Evolutionary conservation across 2,888 invertebrate species (phyloP), one percentile per base, ranked within the genome.

Genomic region (Sphaerophoria taeniata): DNA sequence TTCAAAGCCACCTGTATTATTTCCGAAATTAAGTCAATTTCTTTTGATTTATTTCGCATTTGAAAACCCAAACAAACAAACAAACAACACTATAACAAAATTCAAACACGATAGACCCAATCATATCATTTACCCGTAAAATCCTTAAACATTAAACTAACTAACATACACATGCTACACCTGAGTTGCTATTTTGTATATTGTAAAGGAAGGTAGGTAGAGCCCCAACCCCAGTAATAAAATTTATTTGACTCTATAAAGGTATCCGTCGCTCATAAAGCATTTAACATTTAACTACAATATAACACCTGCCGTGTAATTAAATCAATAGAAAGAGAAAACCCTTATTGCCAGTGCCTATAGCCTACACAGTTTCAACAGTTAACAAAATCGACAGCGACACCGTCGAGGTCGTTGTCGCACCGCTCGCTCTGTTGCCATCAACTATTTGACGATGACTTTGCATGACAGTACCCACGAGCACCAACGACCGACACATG

Each of bases 301-400:
- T 78, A 84, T 83, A 88, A 87, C 88, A 88, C 88, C 88, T 88
- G 88, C 81, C 87, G 88, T 89, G 87, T 89, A 89, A 90, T 90
- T 90, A 90, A 88, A 90, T 89, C 87, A 89, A 88, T 87, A 85
- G 78, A 76, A 43, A 7, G 43, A 43, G 43, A 43, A 43, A 80
- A 78, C 76, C 77, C 77, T 78, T 81, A 76, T n/a, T n/a, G n/a
- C 78, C 24, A 24, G 24, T 24, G 24, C 24, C 24, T 24, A 24
- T 24, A 24, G 24, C n/a, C n/a, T n/a, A n/a, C 81, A 76, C 76
- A 76, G 60, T 69, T 76, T 69, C 65, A 65, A 69, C 61, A 77
- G 82, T 78, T 80, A 80, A 80, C 69, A 78, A 83, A 69, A 73
- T 78, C 55, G 82, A 82, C 76, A 76, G 76, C 81, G 53, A 72